Base-by-base conservation (phyloP, 2,797 vertebrate species). In the Tenualosa thibaudeaui region DNA sequence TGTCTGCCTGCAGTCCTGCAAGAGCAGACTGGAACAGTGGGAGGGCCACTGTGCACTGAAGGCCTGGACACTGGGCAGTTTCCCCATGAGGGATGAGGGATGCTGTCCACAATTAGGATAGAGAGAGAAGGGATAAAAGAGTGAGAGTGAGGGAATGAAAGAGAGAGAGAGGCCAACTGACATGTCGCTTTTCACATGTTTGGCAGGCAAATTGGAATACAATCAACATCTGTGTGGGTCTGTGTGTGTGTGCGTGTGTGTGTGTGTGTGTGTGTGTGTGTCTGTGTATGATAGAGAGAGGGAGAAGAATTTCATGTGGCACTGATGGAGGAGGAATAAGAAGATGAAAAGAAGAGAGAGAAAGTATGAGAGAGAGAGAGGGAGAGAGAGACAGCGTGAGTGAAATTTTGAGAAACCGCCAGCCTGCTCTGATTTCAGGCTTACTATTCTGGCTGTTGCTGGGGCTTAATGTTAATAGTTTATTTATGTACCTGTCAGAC, bases 401-500 rank as follows among this genome's bases (percentile, higher is more conserved):
- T 15, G 40, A 75, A 46, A 78, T 6, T 78, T 78, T 78, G 71
- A 78, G 71, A 46, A n/a, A 46, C 17, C 43, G 71, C 71, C 71
- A 78, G 40, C 15, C 71, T 46, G 71, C 71, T 43, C 71, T 78
- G 17, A 78, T 78, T 78, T 78, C 71, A 78, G 71, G 6, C 40
- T 43, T 75, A 31, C 68, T 31, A 75, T 78, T 19, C 71, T 78
- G 40, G 37, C 71, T 78, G 71, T 78, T 78, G 71, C 71, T 43
- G 40, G 26, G 71, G 71, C 71, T 78, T 78, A 78, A 78, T 82
- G 88, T 87, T 89, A 92, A 86, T 78, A 65, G 71, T 83, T 95
- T 95, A 95, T 95, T 95, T 95, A 95, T 95, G 94, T 94, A 96
- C 93, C 95, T 95, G 93, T 92, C 93, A 94, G 88, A 90, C 90